Evolutionary conservation across 1,140 invertebrate genomes (phyloP).

Genomic region (Frieseomelitta varia): DNA sequence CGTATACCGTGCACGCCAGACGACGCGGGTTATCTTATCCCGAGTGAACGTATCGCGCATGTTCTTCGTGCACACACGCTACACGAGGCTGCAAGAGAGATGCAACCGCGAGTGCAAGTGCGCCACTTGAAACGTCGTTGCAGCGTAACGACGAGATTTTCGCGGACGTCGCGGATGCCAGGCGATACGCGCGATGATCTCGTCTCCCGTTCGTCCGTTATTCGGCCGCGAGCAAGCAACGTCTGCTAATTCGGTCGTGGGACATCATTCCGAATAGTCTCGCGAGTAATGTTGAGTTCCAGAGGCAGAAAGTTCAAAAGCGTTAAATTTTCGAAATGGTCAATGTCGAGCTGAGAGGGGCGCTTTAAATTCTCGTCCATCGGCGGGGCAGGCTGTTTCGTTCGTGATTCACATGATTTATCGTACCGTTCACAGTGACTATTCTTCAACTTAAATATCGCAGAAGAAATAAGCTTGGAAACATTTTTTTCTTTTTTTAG

Average conservation of each 20-base stretch:
- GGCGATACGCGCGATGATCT: slow-evolving; percentile 1
- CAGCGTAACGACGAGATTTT: not conserved
- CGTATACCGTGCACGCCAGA: not conserved
- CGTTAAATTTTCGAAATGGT: slow-evolving; percentile 5
- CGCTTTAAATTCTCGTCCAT: not conserved
- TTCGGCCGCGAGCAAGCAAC: not conserved
- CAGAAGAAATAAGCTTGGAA: no score
- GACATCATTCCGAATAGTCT: slow-evolving; percentile 15
- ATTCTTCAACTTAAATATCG: no score
- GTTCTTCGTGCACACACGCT: not conserved
- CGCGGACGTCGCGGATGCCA: not conserved
- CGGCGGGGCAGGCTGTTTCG: not conserved
- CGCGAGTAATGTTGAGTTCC: not conserved
- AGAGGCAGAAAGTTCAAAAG: not conserved
- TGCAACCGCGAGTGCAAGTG: not conserved
- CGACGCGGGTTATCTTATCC: slow-evolving; percentile 6
- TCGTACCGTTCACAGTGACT: no score
- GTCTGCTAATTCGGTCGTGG: slow-evolving; percentile 13
- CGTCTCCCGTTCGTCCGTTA: not conserved
- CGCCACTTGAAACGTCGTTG: slow-evolving; percentile 2
- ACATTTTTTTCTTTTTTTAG: no score
- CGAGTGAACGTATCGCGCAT: not conserved
- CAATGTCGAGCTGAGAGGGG: not conserved
- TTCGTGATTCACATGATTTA: not conserved
- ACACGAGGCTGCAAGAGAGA: not conserved